Evolutionary conservation across 2,888 invertebrate species (phyloP), one percentile per base, ranked within the genome.

Genomic region (Sceliomorpha sp.): DNA sequence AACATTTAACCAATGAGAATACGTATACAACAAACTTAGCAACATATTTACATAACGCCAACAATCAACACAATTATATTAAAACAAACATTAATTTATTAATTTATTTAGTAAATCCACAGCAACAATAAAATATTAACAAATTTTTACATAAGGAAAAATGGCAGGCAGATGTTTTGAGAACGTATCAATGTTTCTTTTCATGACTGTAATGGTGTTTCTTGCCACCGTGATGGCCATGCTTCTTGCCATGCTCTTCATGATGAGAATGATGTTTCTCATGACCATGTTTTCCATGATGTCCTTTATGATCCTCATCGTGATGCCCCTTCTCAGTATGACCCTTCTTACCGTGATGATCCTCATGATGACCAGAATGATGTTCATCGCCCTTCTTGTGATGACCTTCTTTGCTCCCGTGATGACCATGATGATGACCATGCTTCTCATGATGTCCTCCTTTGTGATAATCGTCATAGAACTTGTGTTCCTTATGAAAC

Each of bases 401-500:
- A 72, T 93, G 93, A 0, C 94, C 95, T 68, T 92, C 93, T 79
- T 95, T 94, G 86, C 92, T 92, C 69, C 92, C 93, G 82, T 95
- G 95, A 81, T 95, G 93, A 13, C 93, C 93, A 80, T 95, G 93
- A 89, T 93, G 93, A 84, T 94, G 92, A 7, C 95, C 95, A 79
- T 94, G 93, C 82, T 95, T 96, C 86, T 93, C 92, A 83, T 95
- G 95, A 81, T 95, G 93, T 0, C 95, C 95, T 2, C 94, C 94
- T 83, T 95, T 95, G 88, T 96, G 94, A 87, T 93, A 93, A 85
- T 96, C 95, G 82, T 96, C 95, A 88, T 96, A 96, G 90, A 96
- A 96, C 87, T 95, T 95, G 87, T 95, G 95, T 81, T 95, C 94
- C 86, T 96, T 96, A 80, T 94, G 93, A 83, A 94, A 95, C 84